Conservation (phyloP, 1,140 invertebrate species). For the Panagrolaimus sp. region DNA sequence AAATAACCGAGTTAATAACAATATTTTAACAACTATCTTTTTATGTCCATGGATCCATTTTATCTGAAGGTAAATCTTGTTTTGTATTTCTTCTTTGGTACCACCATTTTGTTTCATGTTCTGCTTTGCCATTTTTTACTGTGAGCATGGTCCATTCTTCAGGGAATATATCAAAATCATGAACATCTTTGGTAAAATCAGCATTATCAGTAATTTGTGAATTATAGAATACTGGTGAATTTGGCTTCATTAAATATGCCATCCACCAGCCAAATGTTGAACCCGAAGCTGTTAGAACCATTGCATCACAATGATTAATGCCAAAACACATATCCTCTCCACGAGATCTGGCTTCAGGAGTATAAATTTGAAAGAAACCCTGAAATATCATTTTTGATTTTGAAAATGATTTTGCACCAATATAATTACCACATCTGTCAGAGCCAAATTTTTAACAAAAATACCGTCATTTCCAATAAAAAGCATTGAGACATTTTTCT, state of each 20-base stretch:
- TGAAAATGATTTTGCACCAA: too few relatives aligned
- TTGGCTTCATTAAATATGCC: not conserved
- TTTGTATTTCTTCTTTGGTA: not conserved
- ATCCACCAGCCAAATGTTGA: constrained; percentile 8
- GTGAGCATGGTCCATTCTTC: not conserved
- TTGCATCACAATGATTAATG: not conserved
- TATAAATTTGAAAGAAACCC: constrained; percentile 2
- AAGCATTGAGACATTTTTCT: not conserved
- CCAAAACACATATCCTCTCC: constrained; percentile 4
- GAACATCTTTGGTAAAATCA: constrained; percentile 11
- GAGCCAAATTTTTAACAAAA: not conserved
- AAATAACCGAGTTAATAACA: too few relatives aligned
- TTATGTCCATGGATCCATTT: constrained; percentile 1
- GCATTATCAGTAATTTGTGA: constrained; percentile 6
- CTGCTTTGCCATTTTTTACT: not conserved
- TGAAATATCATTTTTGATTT: too few relatives aligned
- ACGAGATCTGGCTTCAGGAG: not conserved
- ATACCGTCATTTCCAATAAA: not conserved
- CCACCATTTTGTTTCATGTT: constrained; percentile 8
- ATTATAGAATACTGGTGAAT: not conserved
- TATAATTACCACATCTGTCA: not conserved
- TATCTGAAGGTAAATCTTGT: not conserved
- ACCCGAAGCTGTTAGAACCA: constrained; percentile 4
- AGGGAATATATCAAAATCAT: constrained; percentile 4
- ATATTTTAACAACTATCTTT: too few relatives aligned